Evolutionary conservation across 1,140 invertebrate species (phyloP), one percentile per base, ranked within the genome.

Genomic region (Drosophila sp.): DNA sequence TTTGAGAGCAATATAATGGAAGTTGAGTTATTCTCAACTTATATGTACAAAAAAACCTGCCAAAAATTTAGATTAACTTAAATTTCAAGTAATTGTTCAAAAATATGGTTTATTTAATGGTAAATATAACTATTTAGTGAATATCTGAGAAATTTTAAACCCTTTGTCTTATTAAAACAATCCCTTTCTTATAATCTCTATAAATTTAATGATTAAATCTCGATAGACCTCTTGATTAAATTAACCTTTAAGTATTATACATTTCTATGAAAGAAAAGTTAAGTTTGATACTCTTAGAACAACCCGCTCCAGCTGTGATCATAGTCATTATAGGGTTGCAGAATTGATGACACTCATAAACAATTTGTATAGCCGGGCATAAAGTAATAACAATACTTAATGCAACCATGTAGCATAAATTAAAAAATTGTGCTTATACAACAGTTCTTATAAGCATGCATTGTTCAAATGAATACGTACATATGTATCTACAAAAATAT

Each of bases 291-390:
- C 2, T 11, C 11, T n/a, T 61, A 1, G 29, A 32, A 3, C 41
- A 6, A 14, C 48, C 50, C 59, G 56, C 67, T 59, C 9, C 4
- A 8, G 32, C 18, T 7, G 14, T 13, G 8, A 46, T 40, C 69
- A 43, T 18, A 40, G 61, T 64, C 67, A 56, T 64, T 71, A 48
- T 65, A 65, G 62, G 69, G 45, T 65, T 56, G 56, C 69, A 61
- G 63, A 84, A 84, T 86, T 84, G 81, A 86, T 86, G 80, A 84
- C 69, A 77, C 81, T 86, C 80, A 77, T 84, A 86, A 84, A 86
- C 79, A 63, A 64, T 64, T 54, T 36, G 48, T 57, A 65, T 65
- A 41, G 61, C 61, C 54, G 43, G 51, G 45, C 53, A 63, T 41
- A 56, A 43, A 74, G 56, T 72, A 25, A 51, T 67, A 63, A 72